Evolutionary conservation across 2,797 vertebrate species (phyloP).

Genomic region (Pristis pectinata): DNA sequence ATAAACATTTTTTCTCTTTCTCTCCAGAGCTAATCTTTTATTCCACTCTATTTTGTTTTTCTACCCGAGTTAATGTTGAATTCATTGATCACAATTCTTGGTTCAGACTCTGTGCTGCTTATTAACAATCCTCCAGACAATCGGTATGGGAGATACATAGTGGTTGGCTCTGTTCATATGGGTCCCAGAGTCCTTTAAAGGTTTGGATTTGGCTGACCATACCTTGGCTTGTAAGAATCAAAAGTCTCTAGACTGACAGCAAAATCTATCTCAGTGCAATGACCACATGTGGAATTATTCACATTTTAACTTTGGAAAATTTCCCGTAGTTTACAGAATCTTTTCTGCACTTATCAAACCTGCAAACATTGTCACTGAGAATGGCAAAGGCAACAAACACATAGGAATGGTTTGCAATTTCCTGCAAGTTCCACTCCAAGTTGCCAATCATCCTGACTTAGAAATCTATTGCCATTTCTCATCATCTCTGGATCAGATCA

Average conservation of each 20-base stretch:
- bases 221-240: background rate
- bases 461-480: too few species aligned
- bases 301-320: background rate
- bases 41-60: background rate
- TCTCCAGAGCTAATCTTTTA: background rate
- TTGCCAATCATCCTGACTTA: too few species aligned
- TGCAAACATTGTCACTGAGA: too few species aligned
- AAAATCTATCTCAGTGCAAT: background rate
- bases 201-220: background rate
- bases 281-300: background rate
- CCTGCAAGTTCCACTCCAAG: too few species aligned
- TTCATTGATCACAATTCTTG: background rate
- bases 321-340: background rate
- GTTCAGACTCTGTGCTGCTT: background rate
- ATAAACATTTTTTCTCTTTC: background rate
- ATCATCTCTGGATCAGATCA: too few species aligned
- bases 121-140: background rate
- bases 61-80: background rate
- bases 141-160: background rate
- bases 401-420: too few species aligned
- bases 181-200: background rate
- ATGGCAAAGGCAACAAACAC: too few species aligned
- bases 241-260: too few species aligned
- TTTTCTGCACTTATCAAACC: background rate
- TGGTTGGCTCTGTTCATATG: background rate